Base-by-base conservation (phyloP, 2,113 vertebrate genomes). In the Atlantisia rogersi region DNA sequence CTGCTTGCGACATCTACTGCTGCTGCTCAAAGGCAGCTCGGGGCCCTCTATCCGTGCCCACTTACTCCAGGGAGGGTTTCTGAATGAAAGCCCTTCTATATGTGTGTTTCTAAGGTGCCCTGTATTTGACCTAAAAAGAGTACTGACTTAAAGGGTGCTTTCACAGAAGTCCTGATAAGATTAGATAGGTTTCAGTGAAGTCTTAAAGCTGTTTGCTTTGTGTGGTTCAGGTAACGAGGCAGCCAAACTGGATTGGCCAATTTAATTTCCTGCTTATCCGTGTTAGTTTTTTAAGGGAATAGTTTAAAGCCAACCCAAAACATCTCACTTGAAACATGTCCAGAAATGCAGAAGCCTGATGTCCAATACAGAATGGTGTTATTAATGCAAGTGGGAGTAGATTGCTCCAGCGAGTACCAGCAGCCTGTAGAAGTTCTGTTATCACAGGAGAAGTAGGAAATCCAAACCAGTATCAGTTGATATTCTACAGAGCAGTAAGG, bases 111-210 rank as follows among this genome's bases (percentile, higher is more conserved):
- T 94, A 82, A 90, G 86, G 86, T 96, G 91, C 28, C 95, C 90
- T 96, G 78, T 91, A 82, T 92, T 90, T 96, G 92, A 97, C 95
- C 94, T 92, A 14, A 53, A 53, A 64, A 82, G 37, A 37, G 53
- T 90, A 68, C 68, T 90, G 88, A 62, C 82, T 96, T 96, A 86
- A 96, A 96, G 90, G 58, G 88, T 88, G 73, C 95, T 96, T 95
- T 97, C 95, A 95, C 60, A 94, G 88, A 60, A 92, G 48, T 78
- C 60, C 37, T 91, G 96, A 96, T 97, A 93, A 96, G 96, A 93
- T 96, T 96, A 94, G 92, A 77, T 95, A 89, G 64, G 94, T 94
- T 91, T 39, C 87, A 74, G 88, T 91, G 93, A 71, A 91, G 86
- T 88, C 79, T 80, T 84, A 32, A 81, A 83, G 92, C 74, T 93